Percentiles rank a stretch among this genome's conserved stretches.
Evolutionary conservation across 2,888 invertebrate species (phyloP).

Genomic region (Copidosoma aretas): DNA sequence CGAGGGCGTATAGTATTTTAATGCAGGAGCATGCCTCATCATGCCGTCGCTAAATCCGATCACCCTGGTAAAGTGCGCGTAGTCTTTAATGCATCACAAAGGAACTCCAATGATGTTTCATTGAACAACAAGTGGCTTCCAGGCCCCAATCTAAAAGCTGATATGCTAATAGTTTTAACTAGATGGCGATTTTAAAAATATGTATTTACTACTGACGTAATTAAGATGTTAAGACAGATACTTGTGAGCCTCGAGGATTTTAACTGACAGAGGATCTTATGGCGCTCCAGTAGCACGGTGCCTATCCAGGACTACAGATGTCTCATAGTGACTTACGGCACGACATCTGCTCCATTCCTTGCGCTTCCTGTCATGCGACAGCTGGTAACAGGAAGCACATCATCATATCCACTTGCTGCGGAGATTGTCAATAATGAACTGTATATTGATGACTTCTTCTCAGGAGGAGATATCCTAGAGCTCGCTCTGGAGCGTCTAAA

Average conservation of each 20-base stretch:
- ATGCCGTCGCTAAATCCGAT: background rate
- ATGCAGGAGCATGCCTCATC: background rate
- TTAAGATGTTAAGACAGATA: too few species aligned
- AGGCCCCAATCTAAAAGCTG: too few species aligned
- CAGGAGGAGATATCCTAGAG: slow-evolving; percentile 6
- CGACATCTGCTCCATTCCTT: slow-evolving; percentile 12
- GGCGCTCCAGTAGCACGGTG: slow-evolving; percentile 7
- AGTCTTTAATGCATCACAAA: too few species aligned
- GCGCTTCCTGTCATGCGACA: slow-evolving; percentile 16
- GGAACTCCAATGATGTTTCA: too few species aligned
- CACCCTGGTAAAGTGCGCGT: too few species aligned
- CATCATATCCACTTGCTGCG: slow-evolving; percentile 14
- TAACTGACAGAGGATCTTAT: slow-evolving; percentile 15
- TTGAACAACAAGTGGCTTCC: too few species aligned
- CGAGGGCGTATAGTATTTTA: background rate
- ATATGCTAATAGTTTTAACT: too few species aligned
- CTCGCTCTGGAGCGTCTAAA: background rate
- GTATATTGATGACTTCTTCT: slow-evolving; percentile 30
- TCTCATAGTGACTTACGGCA: slow-evolving; percentile 24
- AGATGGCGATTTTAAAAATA: too few species aligned
- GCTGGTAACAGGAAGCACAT: slow-evolving; percentile 12
- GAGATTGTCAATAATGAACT: slow-evolving; percentile 3
- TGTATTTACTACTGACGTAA: too few species aligned
- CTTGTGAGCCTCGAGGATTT: background rate
- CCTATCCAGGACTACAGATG: background rate